These are phyloP conservation scores for Bombus vancouverensis DNA, from an alignment of 1,140 invertebrate species.

Conservation along the genomic window DNA sequence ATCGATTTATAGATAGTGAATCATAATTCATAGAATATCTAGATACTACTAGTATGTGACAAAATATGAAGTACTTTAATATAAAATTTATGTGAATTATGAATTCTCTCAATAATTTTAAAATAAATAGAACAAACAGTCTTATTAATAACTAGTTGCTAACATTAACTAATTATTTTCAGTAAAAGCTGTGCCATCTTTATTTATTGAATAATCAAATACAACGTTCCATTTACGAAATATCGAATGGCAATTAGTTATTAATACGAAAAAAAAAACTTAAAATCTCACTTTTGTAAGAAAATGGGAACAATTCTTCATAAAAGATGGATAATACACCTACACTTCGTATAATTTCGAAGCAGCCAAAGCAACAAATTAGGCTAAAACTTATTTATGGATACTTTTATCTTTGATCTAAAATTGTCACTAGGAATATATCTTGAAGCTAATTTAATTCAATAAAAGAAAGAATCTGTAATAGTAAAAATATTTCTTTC, in stretches of 20 bases:
- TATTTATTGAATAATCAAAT: constrained; percentile 55
- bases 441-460: constrained; percentile 54
- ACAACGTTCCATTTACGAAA: constrained; percentile 54
- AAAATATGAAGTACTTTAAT: constrained; percentile 63
- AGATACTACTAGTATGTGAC: constrained; percentile 18
- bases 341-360: constrained; percentile 58
- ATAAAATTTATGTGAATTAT: constrained; percentile 39
- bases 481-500: constrained; percentile 70
- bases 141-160: constrained; percentile 58
- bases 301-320: constrained; percentile 58
- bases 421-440: constrained; percentile 64
- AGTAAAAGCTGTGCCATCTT: constrained; percentile 53
- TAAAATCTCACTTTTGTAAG: constrained; percentile 57
- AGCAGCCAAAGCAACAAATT: constrained; percentile 62
- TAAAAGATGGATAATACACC: constrained; percentile 59
- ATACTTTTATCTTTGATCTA: constrained; percentile 53
- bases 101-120: constrained; percentile 48
- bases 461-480: constrained; percentile 62
- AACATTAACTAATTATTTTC: constrained; percentile 53
- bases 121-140: constrained; percentile 41
- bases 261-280: constrained; percentile 54
- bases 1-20: neutral
- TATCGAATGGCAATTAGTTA: constrained; percentile 49
- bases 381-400: constrained; percentile 58
- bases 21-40: neutral